Evolutionary conservation across 2,888 invertebrate genomes (phyloP).

Genomic region (Apodemia zela): DNA sequence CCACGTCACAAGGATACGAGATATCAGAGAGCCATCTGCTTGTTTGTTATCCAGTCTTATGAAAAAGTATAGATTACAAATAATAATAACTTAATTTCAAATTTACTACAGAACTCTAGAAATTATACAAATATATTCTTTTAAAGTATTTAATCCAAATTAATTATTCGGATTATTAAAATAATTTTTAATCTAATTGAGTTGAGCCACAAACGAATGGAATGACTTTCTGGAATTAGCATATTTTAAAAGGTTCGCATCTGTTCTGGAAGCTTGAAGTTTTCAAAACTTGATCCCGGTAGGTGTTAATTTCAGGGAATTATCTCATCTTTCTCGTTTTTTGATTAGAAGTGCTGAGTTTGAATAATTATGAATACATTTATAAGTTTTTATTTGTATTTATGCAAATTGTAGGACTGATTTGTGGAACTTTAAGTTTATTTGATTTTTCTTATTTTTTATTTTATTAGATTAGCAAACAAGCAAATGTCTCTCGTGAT

Average conservation of each 20-base stretch:
- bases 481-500: no score
- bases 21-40: no score
- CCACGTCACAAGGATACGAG: no score
- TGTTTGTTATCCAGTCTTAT: no score
- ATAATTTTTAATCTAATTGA: constrained; percentile 18
- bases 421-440: no score
- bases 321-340: constrained; percentile 19
- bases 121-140: neutral
- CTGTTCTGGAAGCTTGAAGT: constrained; percentile 37
- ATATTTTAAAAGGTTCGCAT: constrained; percentile 60
- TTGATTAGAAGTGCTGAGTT: constrained; percentile 24
- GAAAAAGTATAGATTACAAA: no score
- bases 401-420: neutral
- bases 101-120: neutral
- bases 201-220: constrained; percentile 17
- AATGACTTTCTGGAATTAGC: constrained; percentile 41
- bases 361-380: constrained; percentile 7
- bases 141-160: neutral
- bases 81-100: no score
- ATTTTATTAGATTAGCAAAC: no score
- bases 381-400: constrained; percentile 11
- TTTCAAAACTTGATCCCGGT: constrained; percentile 22
- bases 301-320: constrained; percentile 27
- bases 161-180: constrained; percentile 5
- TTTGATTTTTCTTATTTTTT: no score